Conservation (phyloP, 2,797 vertebrate species). For the Peromyscus nudipes region DNA sequence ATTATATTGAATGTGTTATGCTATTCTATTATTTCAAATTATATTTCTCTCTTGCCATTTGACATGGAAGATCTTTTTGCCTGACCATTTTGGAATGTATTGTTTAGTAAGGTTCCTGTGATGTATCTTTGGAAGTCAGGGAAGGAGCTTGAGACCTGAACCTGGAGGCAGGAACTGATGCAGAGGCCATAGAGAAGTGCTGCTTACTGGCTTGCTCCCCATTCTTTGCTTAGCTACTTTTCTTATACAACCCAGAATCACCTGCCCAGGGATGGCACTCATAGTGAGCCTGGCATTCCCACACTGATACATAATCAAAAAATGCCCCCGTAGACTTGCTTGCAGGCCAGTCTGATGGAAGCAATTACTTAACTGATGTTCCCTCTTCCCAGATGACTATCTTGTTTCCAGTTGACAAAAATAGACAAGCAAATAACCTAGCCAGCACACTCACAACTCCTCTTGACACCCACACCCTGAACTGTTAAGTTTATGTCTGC, state of each 20-base stretch:
- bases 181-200: neutral
- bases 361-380: neutral
- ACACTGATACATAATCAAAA: neutral
- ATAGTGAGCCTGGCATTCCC: neutral
- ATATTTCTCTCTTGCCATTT: neutral
- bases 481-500: neutral
- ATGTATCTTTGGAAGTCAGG: neutral
- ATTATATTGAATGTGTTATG: neutral
- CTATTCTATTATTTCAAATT: neutral
- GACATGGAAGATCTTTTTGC: neutral
- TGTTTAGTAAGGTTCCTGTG: neutral
- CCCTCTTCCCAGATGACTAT: neutral
- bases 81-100: neutral
- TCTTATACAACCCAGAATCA: neutral
- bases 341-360: neutral
- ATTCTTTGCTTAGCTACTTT: neutral
- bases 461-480: neutral
- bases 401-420: neutral
- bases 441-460: neutral
- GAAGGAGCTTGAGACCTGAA: neutral
- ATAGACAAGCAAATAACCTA: neutral
- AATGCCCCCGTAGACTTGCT: too few relatives aligned
- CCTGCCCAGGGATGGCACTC: neutral
- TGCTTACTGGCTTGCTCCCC: neutral
- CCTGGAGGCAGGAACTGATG: neutral